Base-by-base conservation (phyloP, 2,888 invertebrate species). In the Cheilosia urbana region DNA sequence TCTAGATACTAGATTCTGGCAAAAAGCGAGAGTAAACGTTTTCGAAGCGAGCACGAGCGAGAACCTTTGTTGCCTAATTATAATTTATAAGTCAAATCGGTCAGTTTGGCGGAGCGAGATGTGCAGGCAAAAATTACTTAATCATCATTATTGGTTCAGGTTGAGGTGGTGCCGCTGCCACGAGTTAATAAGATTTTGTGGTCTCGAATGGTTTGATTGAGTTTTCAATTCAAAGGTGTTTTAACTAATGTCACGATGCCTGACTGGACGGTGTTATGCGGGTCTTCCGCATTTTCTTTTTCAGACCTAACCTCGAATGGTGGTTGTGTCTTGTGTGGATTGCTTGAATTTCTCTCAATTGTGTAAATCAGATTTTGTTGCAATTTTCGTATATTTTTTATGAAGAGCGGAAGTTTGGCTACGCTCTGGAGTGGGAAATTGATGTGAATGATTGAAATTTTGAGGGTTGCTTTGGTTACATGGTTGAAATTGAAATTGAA, bases 161-260 rank as follows among this genome's bases (percentile, higher is more conserved):
- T 77, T 71, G 76, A 76, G 71, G 51, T 53, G 53, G 51, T 17
- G 34, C 37, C 13, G 21, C 9, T 11, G 34, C 34, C 17, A 6
- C 30, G 62, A 62, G 76, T 60, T 66, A 82, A 82, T 77, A 72
- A 65, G 60, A 60, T 77, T 66, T 78, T 82, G 82, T 72, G 82
- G 82, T 77, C 65, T 76, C 58, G 34, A 24, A 75, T 75, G 42
- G 27, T 62, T 69, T 63, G 57, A 71, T 76, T 76, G 51, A 76
- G 58, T 24, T 65, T 40, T 21, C 19, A 15, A 45, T 21, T 11
- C 30, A 47, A 57, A 69, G 34, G 30, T 73, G 60, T 49, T 60
- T 11, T 30, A 53, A 80, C 69, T 58, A 51, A 30, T 69, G 76
- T 75, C 81, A 76, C 42, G 57, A 63, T 45, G 57, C 51, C 13